phyloP scores from a whole-genome alignment of 1,140 invertebrate species.

The Drosophila tsacasi region DNA sequence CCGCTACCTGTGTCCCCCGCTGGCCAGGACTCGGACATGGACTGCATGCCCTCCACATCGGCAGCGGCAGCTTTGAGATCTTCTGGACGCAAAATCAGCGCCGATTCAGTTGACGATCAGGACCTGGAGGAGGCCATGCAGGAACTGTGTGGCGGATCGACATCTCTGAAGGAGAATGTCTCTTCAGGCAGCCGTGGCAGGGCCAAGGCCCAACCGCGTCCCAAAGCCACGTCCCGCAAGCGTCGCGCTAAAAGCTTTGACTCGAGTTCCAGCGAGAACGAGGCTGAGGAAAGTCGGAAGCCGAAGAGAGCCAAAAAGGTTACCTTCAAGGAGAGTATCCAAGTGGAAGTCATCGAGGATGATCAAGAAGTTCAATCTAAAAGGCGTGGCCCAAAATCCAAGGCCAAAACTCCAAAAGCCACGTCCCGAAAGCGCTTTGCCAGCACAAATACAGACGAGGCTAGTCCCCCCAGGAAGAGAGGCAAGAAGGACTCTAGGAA shows the following conservation, averaged over 20 bases:
- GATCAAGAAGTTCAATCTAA: too few species aligned
- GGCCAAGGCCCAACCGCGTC: neutral
- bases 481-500: neutral
- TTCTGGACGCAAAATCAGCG: neutral
- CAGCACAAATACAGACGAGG: neutral
- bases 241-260: neutral
- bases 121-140: conserved; percentile 64
- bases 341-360: neutral
- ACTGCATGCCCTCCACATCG: conserved; percentile 23
- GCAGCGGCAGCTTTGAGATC: neutral
- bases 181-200: neutral
- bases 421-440: neutral
- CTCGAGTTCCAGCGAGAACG: conserved; percentile 25
- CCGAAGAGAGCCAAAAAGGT: neutral
- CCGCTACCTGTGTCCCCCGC: neutral
- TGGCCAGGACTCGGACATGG: neutral
- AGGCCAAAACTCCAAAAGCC: neutral
- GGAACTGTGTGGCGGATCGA: conserved; percentile 43
- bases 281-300: neutral
- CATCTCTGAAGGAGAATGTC: neutral
- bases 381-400: neutral
- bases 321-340: neutral
- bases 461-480: neutral
- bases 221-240: conserved; percentile 6
- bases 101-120: conserved; percentile 42